Conservation (phyloP, 2,888 invertebrate species). For the Candidula unifasciata region DNA sequence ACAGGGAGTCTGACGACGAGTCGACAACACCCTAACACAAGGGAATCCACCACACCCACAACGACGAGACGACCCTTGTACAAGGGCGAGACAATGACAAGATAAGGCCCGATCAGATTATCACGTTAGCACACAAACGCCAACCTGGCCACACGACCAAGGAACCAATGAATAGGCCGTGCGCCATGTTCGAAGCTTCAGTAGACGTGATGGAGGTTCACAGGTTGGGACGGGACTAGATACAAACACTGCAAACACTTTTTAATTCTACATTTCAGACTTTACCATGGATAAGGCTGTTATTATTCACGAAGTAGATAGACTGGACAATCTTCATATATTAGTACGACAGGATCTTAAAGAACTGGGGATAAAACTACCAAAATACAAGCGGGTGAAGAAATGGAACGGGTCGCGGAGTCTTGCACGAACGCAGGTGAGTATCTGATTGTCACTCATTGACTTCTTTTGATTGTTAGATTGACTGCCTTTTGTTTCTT, state of each 20-base stretch:
- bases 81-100: no score
- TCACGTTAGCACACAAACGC: not conserved
- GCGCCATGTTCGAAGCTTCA: slow-evolving; percentile 64
- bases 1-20: no score
- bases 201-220: slow-evolving; percentile 43
- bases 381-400: slow-evolving; percentile 71
- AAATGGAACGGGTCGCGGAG: slow-evolving; percentile 57
- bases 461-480: not conserved
- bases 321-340: slow-evolving; percentile 65
- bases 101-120: no score
- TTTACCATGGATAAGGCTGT: slow-evolving; percentile 52
- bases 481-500: not conserved
- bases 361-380: slow-evolving; percentile 73
- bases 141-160: not conserved
- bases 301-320: slow-evolving; percentile 68
- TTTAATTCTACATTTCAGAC: not conserved
- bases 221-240: not conserved
- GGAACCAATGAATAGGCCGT: slow-evolving; percentile 63
- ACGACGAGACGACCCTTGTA: no score
- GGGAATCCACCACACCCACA: no score
- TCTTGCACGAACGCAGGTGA: slow-evolving; percentile 16
- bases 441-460: not conserved
- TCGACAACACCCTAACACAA: no score
- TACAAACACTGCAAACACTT: no score
- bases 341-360: slow-evolving; percentile 71